These are phyloP conservation scores for Fukomys damarensis DNA, from an alignment of 2,113 vertebrate species.

Conservation along the genomic window DNA sequence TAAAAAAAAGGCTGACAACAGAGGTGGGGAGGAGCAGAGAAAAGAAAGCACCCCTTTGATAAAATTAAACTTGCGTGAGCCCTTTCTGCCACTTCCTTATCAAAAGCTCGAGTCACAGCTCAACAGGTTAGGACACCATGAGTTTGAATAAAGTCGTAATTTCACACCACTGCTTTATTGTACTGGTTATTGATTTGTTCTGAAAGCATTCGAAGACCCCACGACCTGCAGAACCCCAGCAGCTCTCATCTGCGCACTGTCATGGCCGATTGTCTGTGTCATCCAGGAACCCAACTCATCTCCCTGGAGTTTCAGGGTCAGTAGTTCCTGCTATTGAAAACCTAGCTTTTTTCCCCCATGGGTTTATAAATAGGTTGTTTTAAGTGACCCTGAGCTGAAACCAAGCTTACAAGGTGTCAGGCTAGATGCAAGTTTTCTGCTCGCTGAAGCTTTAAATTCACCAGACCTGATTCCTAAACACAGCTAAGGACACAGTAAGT, in stretches of 20 bases:
- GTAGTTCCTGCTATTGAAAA: slow-evolving; percentile 72
- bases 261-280: slow-evolving; percentile 50
- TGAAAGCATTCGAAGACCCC: slow-evolving; percentile 73
- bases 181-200: slow-evolving; percentile 81
- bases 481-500: not conserved
- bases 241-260: slow-evolving; percentile 45
- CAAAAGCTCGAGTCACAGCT: slow-evolving; percentile 63
- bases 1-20: not conserved
- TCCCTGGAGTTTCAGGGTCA: slow-evolving; percentile 74
- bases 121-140: slow-evolving; percentile 71
- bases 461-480: slow-evolving; percentile 64
- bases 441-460: slow-evolving; percentile 75
- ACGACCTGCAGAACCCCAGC: slow-evolving; percentile 14
- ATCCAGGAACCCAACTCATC: slow-evolving; percentile 69
- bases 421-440: slow-evolving; percentile 78
- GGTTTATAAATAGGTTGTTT: slow-evolving; percentile 83
- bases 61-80: slow-evolving; percentile 55
- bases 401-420: slow-evolving; percentile 78
- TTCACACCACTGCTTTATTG: slow-evolving; percentile 71
- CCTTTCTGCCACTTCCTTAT: slow-evolving; percentile 43
- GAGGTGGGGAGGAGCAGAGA: not conserved
- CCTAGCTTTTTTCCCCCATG: slow-evolving; percentile 41
- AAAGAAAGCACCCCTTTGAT: slow-evolving; percentile 8
- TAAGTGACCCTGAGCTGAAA: slow-evolving; percentile 79
- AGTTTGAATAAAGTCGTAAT: slow-evolving; percentile 72